Evolutionary conservation across 2,888 invertebrate species (phyloP).

Genomic region (Eupithecia insigniata): DNA sequence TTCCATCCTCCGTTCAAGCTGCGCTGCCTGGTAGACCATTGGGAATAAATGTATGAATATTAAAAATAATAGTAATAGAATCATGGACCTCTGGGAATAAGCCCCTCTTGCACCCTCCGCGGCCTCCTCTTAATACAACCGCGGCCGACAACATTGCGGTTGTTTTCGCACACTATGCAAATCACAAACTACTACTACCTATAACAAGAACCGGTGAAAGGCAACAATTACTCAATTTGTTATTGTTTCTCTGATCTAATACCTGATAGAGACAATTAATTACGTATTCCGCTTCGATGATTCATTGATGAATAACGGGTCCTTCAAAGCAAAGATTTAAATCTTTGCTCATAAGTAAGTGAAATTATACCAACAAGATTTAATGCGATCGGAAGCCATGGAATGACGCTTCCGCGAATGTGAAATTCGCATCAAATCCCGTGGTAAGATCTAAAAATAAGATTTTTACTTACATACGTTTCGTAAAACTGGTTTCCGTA

Average conservation of each 20-base stretch:
- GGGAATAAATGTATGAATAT: too few relatives aligned
- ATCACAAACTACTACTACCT: slow-evolving; percentile 28
- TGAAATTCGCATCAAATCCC: background rate
- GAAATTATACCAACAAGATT: background rate
- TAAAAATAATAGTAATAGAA: too few relatives aligned
- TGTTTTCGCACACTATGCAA: slow-evolving; percentile 34
- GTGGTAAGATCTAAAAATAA: too few relatives aligned
- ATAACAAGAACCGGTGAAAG: slow-evolving; percentile 28
- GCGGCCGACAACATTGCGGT: background rate
- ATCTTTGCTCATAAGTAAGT: too few relatives aligned
- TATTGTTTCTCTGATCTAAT: slow-evolving; percentile 20
- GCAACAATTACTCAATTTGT: slow-evolving; percentile 35
- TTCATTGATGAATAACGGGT: slow-evolving; percentile 1
- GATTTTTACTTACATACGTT: background rate
- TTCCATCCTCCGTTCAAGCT: too few relatives aligned
- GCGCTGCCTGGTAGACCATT: too few relatives aligned
- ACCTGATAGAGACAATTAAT: slow-evolving; percentile 10
- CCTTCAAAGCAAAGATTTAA: too few relatives aligned
- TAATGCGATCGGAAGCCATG: background rate
- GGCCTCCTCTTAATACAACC: background rate
- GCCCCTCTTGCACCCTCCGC: background rate
- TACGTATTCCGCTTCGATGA: slow-evolving; percentile 17
- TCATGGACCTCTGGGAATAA: too few relatives aligned
- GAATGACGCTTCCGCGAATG: background rate
- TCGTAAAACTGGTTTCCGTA: background rate